Evolutionary conservation across 2,888 invertebrate genomes (phyloP), one percentile per base, ranked within the genome.

Genomic region (Plebejus anna): DNA sequence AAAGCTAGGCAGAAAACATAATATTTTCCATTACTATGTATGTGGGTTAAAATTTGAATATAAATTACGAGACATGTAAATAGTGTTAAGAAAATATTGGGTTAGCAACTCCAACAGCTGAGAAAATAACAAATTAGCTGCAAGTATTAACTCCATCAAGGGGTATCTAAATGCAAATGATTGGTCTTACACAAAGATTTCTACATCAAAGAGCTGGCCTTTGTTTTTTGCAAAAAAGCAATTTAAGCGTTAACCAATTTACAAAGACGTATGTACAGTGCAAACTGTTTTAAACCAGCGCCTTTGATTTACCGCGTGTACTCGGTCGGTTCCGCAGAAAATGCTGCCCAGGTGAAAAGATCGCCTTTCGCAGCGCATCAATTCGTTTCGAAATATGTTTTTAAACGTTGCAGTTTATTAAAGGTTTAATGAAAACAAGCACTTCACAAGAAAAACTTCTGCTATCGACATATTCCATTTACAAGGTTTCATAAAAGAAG

Each of bases 11-110:
- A 61, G 28, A 32, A 66, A 66, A 66, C 32, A 66, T 32, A 28
- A 66, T 32, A 51, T 51, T 59, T 66, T 32, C 32, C 66, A 66
- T 66, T 13, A 70, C 7, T 38, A 70, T 38, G 70, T 70, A 70
- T 38, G 70, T 70, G 22, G 36, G 70, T 70, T 42, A 70, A 70
- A 70, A 70, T 70, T 70, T 70, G 42, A 70, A 70, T 70, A 42
- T n/a, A 70, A 70, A 70, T 70, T 38, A 70, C 70, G 28, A 70
- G 38, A 70, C 70, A 70, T 38, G 70, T 70, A 70, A 70, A 70
- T 38, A 70, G n/a, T 16, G 38, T 70, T n/a, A 7, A 42, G 42
- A 36, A 42, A 70, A 38, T 38, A 70, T 70, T 38, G 42, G 7
- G 16, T 7, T 1, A 38, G n/a, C 38, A 38, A n/a, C 13, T 9